Conservation (phyloP, 23 tunicate species). For the Trididemnum miniatum region DNA sequence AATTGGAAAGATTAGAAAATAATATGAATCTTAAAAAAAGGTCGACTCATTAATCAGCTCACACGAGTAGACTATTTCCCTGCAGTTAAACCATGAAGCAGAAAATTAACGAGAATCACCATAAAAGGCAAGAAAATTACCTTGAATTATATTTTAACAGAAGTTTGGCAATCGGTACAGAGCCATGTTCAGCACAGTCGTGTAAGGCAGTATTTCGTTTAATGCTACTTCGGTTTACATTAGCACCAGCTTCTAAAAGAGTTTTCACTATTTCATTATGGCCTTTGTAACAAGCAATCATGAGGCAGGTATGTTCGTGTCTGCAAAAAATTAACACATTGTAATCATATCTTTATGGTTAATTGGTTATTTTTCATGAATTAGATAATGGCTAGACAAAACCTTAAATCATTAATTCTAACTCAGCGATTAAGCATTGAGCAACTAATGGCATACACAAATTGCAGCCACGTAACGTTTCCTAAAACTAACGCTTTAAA, state of each 20-base stretch:
- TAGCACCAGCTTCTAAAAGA: constrained; percentile 74
- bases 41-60: not conserved
- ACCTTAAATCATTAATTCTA: too few species aligned
- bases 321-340: constrained; percentile 50
- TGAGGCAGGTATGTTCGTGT: constrained; percentile 86
- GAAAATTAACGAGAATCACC: too few species aligned
- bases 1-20: too few species aligned
- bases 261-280: constrained; percentile 76
- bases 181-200: constrained; percentile 89
- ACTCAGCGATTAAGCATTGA: too few species aligned
- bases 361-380: too few species aligned
- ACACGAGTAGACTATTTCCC: too few species aligned
- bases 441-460: too few species aligned
- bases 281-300: constrained; percentile 92
- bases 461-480: too few species aligned
- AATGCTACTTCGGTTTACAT: constrained; percentile 78
- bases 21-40: not conserved
- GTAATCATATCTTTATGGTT: too few species aligned
- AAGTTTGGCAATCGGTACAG: constrained; percentile 69
- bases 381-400: too few species aligned
- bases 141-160: constrained; percentile 68
- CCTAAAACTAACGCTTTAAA: too few species aligned
- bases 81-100: too few species aligned
- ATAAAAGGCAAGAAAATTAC: constrained; percentile 42
- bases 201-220: constrained; percentile 90